A percentile compares a stretch with the other conserved stretches of the same genome.
Conservation (phyloP, 2,797 vertebrate genomes). For the Orientallactaga sibirica region DNA sequence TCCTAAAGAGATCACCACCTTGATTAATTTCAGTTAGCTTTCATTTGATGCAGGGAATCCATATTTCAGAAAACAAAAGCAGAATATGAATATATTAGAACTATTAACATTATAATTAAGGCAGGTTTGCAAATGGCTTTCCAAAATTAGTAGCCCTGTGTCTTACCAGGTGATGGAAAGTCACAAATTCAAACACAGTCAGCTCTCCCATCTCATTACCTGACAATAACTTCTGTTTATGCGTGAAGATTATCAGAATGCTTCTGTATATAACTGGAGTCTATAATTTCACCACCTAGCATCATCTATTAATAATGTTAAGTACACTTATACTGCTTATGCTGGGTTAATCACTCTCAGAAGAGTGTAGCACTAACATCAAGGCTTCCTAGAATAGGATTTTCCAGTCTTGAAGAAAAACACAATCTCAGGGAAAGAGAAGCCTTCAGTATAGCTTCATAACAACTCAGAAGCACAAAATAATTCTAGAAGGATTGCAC, state of each 20-base stretch:
- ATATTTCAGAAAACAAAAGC: slow-evolving; percentile 51
- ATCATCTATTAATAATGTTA: not conserved
- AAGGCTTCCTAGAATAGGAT: not conserved
- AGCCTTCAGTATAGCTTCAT: slow-evolving; percentile 25
- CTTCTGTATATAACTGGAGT: not conserved
- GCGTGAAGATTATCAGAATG: not conserved
- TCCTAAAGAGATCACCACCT: not conserved
- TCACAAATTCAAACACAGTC: not conserved
- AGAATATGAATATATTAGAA: slow-evolving; percentile 8
- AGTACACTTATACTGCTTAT: not conserved
- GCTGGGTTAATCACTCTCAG: not conserved
- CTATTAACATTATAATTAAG: not conserved
- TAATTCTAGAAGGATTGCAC: not conserved
- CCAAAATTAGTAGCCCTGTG: not conserved
- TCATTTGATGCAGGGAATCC: slow-evolving; percentile 13
- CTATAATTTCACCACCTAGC: not conserved
- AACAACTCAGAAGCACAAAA: not conserved
- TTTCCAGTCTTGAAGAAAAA: slow-evolving; percentile 51
- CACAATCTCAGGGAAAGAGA: not conserved
- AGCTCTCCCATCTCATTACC: not conserved
- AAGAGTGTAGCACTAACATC: not conserved
- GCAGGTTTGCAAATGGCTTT: slow-evolving; percentile 40
- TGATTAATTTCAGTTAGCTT: not conserved
- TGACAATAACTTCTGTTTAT: not conserved
- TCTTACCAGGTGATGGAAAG: slow-evolving; percentile 13